Evolutionary conservation across 2,797 vertebrate species (phyloP).

Genomic region (Myotis pilosus): DNA sequence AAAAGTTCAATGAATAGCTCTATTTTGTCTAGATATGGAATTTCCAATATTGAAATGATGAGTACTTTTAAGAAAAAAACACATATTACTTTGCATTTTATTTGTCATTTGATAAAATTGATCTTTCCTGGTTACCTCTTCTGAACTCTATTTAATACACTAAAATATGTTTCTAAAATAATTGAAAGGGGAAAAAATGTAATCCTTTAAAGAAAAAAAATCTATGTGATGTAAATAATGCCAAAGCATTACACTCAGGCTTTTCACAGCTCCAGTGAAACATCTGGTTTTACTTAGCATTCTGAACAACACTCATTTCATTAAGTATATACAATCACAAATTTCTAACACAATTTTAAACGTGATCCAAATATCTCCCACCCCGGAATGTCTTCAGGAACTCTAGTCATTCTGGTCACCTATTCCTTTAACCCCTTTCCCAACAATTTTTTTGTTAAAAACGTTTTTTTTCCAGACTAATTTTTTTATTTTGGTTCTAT

Average conservation of each 20-base stretch:
- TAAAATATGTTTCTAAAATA: conserved; percentile 32
- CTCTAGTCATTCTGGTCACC: not conserved
- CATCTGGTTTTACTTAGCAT: not conserved
- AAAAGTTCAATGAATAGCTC: not conserved
- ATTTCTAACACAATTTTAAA: not conserved
- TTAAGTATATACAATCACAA: not conserved
- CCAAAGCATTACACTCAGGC: not conserved
- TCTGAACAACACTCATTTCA: not conserved
- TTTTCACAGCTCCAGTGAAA: not conserved
- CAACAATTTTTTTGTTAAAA: too few species aligned
- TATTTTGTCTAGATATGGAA: not conserved
- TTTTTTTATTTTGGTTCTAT: too few species aligned
- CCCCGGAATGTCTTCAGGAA: not conserved
- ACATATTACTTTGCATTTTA: not conserved
- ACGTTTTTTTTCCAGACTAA: too few species aligned
- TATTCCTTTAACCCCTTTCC: too few species aligned
- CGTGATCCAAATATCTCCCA: not conserved
- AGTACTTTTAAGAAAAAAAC: not conserved
- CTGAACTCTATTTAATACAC: not conserved
- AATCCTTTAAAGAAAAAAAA: not conserved
- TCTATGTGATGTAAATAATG: not conserved
- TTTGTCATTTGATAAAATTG: conserved; percentile 26
- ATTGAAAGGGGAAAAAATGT: not conserved
- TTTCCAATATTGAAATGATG: not conserved
- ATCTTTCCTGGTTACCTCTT: not conserved